Evolutionary conservation across 2,888 invertebrate genomes (phyloP).

Genomic region (Cephalotes varians): DNA sequence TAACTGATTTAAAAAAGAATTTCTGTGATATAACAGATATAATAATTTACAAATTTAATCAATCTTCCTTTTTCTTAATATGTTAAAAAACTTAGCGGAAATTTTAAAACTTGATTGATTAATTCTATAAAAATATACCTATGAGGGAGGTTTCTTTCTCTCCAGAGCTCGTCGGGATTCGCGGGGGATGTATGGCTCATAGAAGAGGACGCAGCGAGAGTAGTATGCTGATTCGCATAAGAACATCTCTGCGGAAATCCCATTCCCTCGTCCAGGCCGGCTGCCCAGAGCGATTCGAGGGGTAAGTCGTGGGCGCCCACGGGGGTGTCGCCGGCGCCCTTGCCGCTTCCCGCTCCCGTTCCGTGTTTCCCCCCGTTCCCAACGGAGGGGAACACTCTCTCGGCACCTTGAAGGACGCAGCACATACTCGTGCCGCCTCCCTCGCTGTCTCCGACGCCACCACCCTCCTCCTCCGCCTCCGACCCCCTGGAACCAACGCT

Average conservation of each 20-base stretch:
- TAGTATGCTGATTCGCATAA: conserved; percentile 79
- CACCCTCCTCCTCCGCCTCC: conserved; percentile 75
- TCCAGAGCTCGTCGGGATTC: conserved; percentile 80
- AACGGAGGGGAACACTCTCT: conserved; percentile 82
- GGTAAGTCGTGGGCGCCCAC: conserved; percentile 80
- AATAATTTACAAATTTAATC: background rate
- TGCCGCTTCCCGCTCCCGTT: conserved; percentile 59
- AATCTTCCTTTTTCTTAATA: background rate
- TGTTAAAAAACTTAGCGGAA: background rate
- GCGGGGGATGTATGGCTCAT: conserved; percentile 62
- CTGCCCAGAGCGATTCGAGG: conserved; percentile 84
- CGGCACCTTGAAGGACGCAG: conserved; percentile 84
- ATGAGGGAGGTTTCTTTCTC: conserved; percentile 77
- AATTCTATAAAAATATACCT: conserved; percentile 68
- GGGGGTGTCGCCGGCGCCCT: conserved; percentile 66
- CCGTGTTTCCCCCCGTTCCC: conserved; percentile 77
- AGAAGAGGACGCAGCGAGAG: conserved; percentile 65
- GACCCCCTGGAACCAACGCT: conserved; percentile 81
- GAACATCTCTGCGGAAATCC: conserved; percentile 83
- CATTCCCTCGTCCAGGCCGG: conserved; percentile 84
- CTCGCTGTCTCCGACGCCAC: conserved; percentile 69
- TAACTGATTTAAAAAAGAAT: background rate
- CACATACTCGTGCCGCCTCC: conserved; percentile 80
- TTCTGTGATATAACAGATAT: background rate
- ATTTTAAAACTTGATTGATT: background rate